phyloP scores from a whole-genome alignment of 2,888 invertebrate genomes.

The Drosophila diplacantha region DNA sequence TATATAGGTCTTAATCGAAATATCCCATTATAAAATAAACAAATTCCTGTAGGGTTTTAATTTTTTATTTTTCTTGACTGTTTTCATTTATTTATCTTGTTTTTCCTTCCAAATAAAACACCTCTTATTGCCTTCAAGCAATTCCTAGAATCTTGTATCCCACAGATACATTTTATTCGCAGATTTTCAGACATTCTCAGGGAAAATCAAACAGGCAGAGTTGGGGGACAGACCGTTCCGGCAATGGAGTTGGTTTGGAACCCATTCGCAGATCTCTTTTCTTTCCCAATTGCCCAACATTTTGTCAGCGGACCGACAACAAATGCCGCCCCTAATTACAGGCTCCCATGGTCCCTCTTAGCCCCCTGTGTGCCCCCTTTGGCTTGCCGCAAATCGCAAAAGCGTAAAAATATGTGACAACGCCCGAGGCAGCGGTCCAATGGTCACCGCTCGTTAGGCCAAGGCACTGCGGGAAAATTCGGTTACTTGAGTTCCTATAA shows the following conservation, averaged over 20 bases:
- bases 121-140: no score
- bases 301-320: constrained; percentile 64
- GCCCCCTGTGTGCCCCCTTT: not conserved
- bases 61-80: not conserved
- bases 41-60: not conserved
- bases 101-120: no score
- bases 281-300: constrained; percentile 47
- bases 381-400: constrained; percentile 54
- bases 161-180: not conserved
- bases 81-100: not conserved
- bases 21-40: no score
- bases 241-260: constrained; percentile 1
- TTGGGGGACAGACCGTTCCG: constrained; percentile 11
- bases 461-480: constrained; percentile 1
- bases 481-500: not conserved
- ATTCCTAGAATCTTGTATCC: not conserved
- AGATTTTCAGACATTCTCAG: not conserved
- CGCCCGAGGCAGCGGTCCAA: constrained; percentile 54
- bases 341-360: constrained; percentile 19
- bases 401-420: constrained; percentile 68
- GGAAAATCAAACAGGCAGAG: not conserved
- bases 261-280: constrained; percentile 12
- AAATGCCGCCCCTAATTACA: constrained; percentile 64
- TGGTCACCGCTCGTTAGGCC: constrained; percentile 33
- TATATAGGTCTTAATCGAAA: no score